Evolutionary conservation across 2,797 vertebrate genomes (phyloP).

Genomic region (Cirrhinus molitorella): DNA sequence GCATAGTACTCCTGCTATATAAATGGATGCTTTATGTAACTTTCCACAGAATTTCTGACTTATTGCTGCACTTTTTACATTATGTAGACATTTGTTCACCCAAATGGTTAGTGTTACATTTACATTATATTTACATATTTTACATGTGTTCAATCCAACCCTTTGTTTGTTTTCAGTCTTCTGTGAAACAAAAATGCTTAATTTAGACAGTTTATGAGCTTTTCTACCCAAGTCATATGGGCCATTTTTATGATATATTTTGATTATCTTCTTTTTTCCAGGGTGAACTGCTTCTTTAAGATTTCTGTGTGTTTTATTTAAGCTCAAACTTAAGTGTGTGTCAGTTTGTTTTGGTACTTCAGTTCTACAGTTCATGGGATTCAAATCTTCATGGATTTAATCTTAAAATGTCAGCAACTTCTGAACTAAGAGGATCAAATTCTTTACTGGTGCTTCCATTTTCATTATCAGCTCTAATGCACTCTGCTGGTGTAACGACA

Average conservation of each 20-base stretch:
- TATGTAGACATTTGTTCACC: background rate
- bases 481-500: background rate
- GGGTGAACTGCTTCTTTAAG: background rate
- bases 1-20: background rate
- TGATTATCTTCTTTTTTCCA: background rate
- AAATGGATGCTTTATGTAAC: slow-evolving; percentile 12
- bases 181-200: background rate
- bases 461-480: background rate
- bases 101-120: background rate
- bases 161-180: background rate
- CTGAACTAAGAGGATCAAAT: slow-evolving; percentile 34
- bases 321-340: background rate
- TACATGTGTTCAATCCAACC: background rate
- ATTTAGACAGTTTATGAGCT: background rate
- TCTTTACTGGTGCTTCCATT: background rate
- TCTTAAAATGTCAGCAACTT: slow-evolving; percentile 26
- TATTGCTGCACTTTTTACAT: background rate
- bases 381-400: slow-evolving; percentile 5
- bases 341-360: background rate
- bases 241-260: background rate
- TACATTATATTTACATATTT: background rate
- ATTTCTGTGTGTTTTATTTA: background rate
- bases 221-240: background rate
- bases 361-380: background rate
- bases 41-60: background rate